These are phyloP conservation scores for Sebastiscus albofasciatus DNA, from an alignment of 2,797 vertebrate genomes.

Conservation along the genomic window DNA sequence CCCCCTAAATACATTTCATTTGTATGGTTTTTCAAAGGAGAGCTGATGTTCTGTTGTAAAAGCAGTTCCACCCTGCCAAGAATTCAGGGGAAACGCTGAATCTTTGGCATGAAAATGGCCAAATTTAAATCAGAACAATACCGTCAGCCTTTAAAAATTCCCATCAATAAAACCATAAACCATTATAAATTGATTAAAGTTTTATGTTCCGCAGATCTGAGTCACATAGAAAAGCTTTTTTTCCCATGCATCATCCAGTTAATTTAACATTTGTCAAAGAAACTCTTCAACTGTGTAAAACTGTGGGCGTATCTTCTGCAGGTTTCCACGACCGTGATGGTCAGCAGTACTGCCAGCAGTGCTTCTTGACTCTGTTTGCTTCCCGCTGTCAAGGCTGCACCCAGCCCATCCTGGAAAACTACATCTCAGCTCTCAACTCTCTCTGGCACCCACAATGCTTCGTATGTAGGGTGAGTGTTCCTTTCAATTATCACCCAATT, in stretches of 20 bases:
- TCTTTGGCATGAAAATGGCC: background rate
- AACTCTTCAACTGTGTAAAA: background rate
- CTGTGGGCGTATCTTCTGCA: slow-evolving; percentile 49
- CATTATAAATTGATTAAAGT: background rate
- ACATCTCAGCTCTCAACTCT: slow-evolving; percentile 92
- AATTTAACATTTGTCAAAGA: slow-evolving; percentile 14
- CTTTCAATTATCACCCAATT: background rate
- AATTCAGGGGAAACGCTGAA: background rate
- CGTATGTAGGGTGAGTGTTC: slow-evolving; percentile 88
- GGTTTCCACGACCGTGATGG: slow-evolving; percentile 94
- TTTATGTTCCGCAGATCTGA: background rate
- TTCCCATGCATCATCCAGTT: background rate
- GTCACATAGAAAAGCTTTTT: background rate
- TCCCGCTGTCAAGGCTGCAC: slow-evolving; percentile 92
- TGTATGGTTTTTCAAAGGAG: background rate
- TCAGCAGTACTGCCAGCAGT: slow-evolving; percentile 91
- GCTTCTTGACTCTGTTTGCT: slow-evolving; percentile 91
- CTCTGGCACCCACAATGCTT: slow-evolving; percentile 96
- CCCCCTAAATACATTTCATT: background rate
- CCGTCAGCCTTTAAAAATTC: background rate
- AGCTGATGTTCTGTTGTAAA: background rate
- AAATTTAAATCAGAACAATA: background rate
- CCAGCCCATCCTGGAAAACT: slow-evolving; percentile 93
- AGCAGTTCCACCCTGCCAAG: background rate
- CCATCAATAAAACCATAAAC: background rate